A percentile compares a stretch with the other conserved stretches of the same genome.
These are phyloP conservation scores for Hylomyscus alleni DNA, from an alignment of 2,797 vertebrate genomes.

Conservation along the genomic window DNA sequence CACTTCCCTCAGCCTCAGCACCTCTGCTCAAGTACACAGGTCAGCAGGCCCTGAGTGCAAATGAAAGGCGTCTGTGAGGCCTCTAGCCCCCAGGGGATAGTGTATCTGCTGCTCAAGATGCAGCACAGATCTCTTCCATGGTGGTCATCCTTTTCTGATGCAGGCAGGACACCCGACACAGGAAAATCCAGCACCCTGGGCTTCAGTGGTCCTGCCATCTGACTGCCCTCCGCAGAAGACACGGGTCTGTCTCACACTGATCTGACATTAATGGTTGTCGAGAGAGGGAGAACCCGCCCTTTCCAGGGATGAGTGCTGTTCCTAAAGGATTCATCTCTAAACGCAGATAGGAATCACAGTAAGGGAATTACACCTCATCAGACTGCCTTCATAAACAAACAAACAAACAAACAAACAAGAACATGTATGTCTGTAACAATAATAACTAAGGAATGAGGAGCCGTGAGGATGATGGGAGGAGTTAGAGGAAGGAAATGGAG, in stretches of 20 bases:
- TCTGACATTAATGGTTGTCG: neutral
- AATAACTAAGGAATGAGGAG: neutral
- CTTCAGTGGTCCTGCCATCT: neutral
- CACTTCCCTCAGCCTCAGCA: neutral
- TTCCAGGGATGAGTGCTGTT: no score
- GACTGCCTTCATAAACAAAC: neutral
- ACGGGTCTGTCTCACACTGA: neutral
- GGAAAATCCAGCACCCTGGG: neutral
- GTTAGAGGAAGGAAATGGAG: neutral
- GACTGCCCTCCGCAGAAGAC: neutral
- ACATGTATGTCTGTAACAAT: neutral
- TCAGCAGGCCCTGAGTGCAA: neutral
- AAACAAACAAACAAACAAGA: neutral
- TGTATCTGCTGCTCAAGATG: neutral
- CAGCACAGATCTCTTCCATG: neutral
- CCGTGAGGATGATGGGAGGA: neutral
- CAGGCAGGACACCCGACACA: neutral
- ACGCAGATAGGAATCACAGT: neutral
- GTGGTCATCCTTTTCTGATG: neutral
- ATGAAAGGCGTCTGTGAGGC: slow-evolving; percentile 1
- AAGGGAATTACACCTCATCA: neutral
- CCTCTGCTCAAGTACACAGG: neutral
- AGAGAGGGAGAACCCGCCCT: neutral
- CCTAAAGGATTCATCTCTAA: neutral
- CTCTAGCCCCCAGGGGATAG: neutral